phyloP scores from a whole-genome alignment of 2,888 invertebrate species.

The Resseliella maxima region DNA sequence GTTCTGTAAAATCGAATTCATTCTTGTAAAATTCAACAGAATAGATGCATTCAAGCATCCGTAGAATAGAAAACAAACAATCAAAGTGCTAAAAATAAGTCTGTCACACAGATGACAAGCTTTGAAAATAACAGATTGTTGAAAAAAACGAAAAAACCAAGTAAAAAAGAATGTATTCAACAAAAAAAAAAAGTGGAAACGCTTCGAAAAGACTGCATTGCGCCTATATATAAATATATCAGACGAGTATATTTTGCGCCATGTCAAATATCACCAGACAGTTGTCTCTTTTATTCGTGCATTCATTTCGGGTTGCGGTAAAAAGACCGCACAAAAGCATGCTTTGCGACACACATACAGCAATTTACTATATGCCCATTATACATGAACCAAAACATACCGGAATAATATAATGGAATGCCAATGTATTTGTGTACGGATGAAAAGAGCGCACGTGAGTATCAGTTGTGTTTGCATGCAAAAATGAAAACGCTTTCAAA shows the following conservation, averaged over 20 bases:
- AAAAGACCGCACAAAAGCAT: conserved; percentile 34
- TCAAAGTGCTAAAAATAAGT: not conserved
- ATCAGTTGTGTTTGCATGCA: not conserved
- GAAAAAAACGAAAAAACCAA: not conserved
- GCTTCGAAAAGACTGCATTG: conserved; percentile 41
- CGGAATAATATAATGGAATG: not conserved
- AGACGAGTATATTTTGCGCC: not conserved
- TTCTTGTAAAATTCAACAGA: not conserved
- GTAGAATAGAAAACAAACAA: not conserved
- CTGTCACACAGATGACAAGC: not conserved
- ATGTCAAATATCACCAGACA: conserved; percentile 37
- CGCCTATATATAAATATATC: conserved; percentile 24
- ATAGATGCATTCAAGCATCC: not conserved
- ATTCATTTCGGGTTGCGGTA: not conserved
- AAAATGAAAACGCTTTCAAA: not conserved
- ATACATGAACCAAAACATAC: not conserved
- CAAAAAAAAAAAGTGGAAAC: conserved; percentile 42
- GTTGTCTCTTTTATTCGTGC: conserved; percentile 37
- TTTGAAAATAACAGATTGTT: not conserved
- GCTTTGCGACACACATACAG: conserved; percentile 34
- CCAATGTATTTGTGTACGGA: not conserved
- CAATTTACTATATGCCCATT: not conserved
- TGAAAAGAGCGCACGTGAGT: conserved; percentile 9
- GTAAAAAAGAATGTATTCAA: not conserved
- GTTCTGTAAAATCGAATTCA: not conserved